These are phyloP conservation scores for Coregonus sp. DNA, from an alignment of 2,797 vertebrate genomes.

Conservation along the genomic window DNA sequence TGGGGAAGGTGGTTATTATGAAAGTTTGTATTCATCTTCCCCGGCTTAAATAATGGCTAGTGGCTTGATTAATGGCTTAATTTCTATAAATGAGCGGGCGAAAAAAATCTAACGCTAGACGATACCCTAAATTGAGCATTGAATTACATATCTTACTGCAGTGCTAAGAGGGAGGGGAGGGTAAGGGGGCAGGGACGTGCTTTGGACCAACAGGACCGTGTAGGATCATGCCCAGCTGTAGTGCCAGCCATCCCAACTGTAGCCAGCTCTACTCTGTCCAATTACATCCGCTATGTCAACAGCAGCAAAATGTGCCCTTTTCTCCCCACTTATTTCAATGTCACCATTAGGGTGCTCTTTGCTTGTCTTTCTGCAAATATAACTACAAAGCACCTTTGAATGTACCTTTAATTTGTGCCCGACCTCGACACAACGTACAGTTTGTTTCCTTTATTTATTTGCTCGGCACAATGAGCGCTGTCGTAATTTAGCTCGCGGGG, in stretches of 20 bases:
- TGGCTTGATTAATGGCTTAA: slow-evolving; percentile 99
- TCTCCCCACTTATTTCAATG: slow-evolving; percentile 43
- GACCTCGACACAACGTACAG: slow-evolving; percentile 55
- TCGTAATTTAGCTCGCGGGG: slow-evolving; percentile 64
- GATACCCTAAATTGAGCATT: slow-evolving; percentile 93
- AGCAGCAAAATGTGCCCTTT: slow-evolving; percentile 19
- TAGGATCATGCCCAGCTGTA: slow-evolving; percentile 6
- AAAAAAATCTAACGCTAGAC: slow-evolving; percentile 91
- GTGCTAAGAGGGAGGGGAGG: slow-evolving; percentile 74
- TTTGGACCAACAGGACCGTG: background rate
- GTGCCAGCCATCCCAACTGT: background rate
- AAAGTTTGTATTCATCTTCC: slow-evolving; percentile 99
- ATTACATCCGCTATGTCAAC: slow-evolving; percentile 19
- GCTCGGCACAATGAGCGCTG: slow-evolving; percentile 49
- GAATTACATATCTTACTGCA: slow-evolving; percentile 91
- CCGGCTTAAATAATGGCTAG: slow-evolving; percentile 97
- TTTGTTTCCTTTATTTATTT: slow-evolving; percentile 58
- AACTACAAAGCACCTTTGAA: slow-evolving; percentile 59
- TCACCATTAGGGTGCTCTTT: slow-evolving; percentile 51
- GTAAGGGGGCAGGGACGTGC: slow-evolving; percentile 49
- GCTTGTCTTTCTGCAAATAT: slow-evolving; percentile 26
- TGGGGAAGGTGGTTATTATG: slow-evolving; percentile 99
- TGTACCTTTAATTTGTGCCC: slow-evolving; percentile 55
- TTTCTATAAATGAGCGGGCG: slow-evolving; percentile 99
- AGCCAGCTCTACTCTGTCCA: background rate